A percentile compares a stretch with the other conserved stretches of the same genome.
phyloP scores from a whole-genome alignment of 2,113 vertebrate species.

The Trinectes maculatus region DNA sequence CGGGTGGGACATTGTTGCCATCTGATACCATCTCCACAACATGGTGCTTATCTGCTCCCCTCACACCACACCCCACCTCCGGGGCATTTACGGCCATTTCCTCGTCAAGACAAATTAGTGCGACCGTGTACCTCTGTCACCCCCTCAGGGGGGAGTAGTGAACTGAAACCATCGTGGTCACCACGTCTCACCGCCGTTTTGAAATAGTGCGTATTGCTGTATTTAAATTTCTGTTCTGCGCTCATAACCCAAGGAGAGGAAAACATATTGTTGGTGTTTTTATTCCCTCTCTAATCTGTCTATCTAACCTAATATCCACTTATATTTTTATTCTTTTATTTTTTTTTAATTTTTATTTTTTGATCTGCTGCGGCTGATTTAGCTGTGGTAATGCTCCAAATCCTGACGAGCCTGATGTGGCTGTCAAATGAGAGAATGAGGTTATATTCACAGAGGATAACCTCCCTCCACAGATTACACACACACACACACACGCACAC shows the following conservation, averaged over 20 bases:
- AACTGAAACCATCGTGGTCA: slow-evolving; percentile 49
- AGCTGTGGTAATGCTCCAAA: slow-evolving; percentile 76
- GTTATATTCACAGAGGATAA: slow-evolving; percentile 59
- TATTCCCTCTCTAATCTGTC: slow-evolving; percentile 70
- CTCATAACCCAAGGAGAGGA: slow-evolving; percentile 45
- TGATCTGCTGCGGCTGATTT: slow-evolving; percentile 68
- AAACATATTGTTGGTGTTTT: slow-evolving; percentile 71
- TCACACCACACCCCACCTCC: slow-evolving; percentile 12
- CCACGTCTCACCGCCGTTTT: slow-evolving; percentile 15
- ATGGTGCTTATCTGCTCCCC: slow-evolving; percentile 59
- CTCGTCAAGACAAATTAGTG: slow-evolving; percentile 78
- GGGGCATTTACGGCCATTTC: slow-evolving; percentile 77
- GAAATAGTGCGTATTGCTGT: slow-evolving; percentile 6
- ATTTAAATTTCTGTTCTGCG: slow-evolving; percentile 22
- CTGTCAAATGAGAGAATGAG: slow-evolving; percentile 51
- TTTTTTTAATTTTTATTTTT: slow-evolving; percentile 50
- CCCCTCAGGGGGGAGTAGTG: slow-evolving; percentile 31
- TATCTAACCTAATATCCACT: slow-evolving; percentile 74
- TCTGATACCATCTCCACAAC: slow-evolving; percentile 76
- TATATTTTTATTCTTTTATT: no score
- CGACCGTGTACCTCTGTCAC: slow-evolving; percentile 37
- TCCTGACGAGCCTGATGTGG: slow-evolving; percentile 65
- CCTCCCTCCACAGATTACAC: slow-evolving; percentile 5
- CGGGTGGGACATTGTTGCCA: slow-evolving; percentile 66
- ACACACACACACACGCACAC: background rate